Evolutionary conservation across 2,113 vertebrate genomes (phyloP).

Genomic region (crab-eating macaque (Macaca fascicularis)): DNA sequence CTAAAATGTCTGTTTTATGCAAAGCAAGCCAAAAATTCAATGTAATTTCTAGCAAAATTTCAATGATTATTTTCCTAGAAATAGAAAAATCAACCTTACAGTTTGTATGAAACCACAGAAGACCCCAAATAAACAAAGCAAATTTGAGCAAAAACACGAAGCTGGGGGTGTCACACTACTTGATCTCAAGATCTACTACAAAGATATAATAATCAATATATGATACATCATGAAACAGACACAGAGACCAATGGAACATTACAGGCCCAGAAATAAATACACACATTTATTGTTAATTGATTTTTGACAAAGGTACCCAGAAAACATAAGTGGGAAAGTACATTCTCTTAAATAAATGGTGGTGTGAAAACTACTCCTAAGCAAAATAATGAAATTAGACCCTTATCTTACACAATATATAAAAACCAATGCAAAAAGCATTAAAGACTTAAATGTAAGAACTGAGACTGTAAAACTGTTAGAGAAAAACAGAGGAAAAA

Average conservation of each 20-base stretch:
- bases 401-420: not conserved
- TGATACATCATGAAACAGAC: too few relatives aligned
- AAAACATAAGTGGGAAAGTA: not conserved
- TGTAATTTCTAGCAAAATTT: not conserved
- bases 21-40: not conserved
- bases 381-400: not conserved
- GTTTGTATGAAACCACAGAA: not conserved
- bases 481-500: not conserved
- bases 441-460: not conserved
- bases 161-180: not conserved
- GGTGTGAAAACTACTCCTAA: not conserved
- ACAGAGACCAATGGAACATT: not conserved
- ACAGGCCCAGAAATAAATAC: not conserved
- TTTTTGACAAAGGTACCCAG: not conserved
- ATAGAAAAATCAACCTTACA: not conserved
- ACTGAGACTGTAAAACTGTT: not conserved
- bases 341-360: not conserved
- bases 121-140: not conserved
- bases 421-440: not conserved
- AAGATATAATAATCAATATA: not conserved
- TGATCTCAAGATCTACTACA: not conserved
- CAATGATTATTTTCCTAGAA: not conserved
- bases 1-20: not conserved
- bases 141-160: not conserved
- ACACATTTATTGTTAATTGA: not conserved